These are phyloP conservation scores for Apolygus lucorum DNA, from an alignment of 1,140 invertebrate species.

Conservation along the genomic window DNA sequence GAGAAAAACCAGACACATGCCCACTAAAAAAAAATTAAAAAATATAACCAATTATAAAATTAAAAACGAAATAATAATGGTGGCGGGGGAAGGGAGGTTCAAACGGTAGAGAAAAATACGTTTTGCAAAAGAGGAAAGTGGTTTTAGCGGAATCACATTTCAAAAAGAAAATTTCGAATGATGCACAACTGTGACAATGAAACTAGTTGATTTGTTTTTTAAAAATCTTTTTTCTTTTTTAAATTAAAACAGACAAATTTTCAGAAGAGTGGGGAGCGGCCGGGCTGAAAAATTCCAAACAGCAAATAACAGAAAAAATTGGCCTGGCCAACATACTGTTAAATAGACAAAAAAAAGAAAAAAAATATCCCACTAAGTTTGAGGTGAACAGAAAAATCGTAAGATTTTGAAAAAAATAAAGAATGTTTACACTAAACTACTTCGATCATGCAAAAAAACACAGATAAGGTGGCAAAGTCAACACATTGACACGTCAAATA, in stretches of 20 bases:
- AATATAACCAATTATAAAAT: too few relatives aligned
- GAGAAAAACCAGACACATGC: not conserved
- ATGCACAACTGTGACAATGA: too few relatives aligned
- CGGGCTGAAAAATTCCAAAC: slow-evolving; percentile 25
- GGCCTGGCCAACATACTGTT: slow-evolving; percentile 11
- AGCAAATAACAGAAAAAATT: slow-evolving; percentile 24
- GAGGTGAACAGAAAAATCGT: not conserved
- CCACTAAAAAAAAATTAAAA: too few relatives aligned
- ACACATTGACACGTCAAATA: not conserved
- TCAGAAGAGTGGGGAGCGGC: slow-evolving; percentile 28
- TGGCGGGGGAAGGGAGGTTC: not conserved
- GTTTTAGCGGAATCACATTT: too few relatives aligned
- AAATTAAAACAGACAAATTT: slow-evolving; percentile 27
- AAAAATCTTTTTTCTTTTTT: too few relatives aligned
- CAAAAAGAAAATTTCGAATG: too few relatives aligned
- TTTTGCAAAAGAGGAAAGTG: too few relatives aligned
- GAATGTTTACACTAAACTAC: slow-evolving; percentile 25
- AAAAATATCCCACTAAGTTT: too few relatives aligned
- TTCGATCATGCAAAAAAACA: slow-evolving; percentile 11
- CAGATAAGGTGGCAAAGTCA: not conserved
- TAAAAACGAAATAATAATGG: not conserved
- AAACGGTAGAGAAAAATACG: slow-evolving; percentile 15
- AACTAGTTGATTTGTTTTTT: too few relatives aligned
- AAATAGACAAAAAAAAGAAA: too few relatives aligned
- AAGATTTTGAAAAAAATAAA: slow-evolving; percentile 8